These are phyloP conservation scores for Phymastichus coffea DNA, from an alignment of 1,140 invertebrate genomes.

Conservation along the genomic window DNA sequence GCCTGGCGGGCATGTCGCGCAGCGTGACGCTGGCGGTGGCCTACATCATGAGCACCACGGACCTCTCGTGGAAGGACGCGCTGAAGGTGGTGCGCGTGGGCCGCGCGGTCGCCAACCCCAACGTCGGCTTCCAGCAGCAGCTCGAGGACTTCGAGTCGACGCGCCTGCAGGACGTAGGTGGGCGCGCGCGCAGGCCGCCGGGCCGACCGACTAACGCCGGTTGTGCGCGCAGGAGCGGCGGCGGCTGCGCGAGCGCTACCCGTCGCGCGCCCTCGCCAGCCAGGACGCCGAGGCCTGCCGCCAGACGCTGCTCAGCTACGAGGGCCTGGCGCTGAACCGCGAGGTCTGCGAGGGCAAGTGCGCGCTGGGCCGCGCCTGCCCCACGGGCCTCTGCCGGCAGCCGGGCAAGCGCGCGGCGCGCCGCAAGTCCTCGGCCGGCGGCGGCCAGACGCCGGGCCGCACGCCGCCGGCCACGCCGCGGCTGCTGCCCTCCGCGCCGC, in stretches of 20 bases:
- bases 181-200: too few species aligned
- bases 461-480: slow-evolving; percentile 61
- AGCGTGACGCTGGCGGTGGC: slow-evolving; percentile 93
- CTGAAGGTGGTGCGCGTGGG: slow-evolving; percentile 90
- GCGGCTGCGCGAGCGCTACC: slow-evolving; percentile 79
- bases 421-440: slow-evolving; percentile 54
- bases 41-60: slow-evolving; percentile 92
- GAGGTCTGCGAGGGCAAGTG: slow-evolving; percentile 86
- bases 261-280: slow-evolving; percentile 71
- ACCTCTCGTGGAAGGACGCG: slow-evolving; percentile 89
- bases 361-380: slow-evolving; percentile 78
- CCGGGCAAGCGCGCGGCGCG: slow-evolving; percentile 56
- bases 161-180: slow-evolving; percentile 72
- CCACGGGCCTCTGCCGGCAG: slow-evolving; percentile 69
- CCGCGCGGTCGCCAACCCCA: slow-evolving; percentile 89
- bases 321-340: slow-evolving; percentile 71
- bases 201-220: too few species aligned
- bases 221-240: slow-evolving; percentile 76
- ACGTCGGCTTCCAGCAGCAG: slow-evolving; percentile 92
- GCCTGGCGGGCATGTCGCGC: slow-evolving; percentile 92
- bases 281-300: slow-evolving; percentile 76
- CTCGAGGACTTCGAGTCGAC: slow-evolving; percentile 88
- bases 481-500: slow-evolving; percentile 53
- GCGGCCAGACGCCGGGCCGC: slow-evolving; percentile 55
- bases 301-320: slow-evolving; percentile 76